These are phyloP conservation scores for Synodontis membranacea DNA, from an alignment of 2,113 vertebrate genomes.

Conservation along the genomic window DNA sequence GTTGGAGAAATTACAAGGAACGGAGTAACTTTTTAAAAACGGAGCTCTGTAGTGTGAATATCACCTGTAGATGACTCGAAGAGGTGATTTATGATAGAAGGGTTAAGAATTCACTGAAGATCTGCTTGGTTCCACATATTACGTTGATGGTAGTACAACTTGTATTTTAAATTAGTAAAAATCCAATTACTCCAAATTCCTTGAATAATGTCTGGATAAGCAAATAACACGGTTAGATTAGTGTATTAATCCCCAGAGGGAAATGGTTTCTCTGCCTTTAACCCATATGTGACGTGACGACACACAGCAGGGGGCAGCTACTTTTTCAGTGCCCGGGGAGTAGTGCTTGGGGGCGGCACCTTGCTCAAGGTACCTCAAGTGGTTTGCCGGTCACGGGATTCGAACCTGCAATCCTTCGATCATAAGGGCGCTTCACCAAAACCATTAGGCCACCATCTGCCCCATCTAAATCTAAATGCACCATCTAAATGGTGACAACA, in stretches of 20 bases:
- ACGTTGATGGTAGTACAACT: neutral
- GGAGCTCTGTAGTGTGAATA: neutral
- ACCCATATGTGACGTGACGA: no score
- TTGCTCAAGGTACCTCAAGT: no score
- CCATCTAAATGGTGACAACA: neutral
- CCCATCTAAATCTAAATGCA: no score
- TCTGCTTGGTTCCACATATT: neutral
- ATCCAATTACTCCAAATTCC: neutral
- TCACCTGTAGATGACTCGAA: neutral
- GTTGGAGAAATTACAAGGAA: neutral
- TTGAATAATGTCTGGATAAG: neutral
- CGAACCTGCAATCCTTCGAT: no score
- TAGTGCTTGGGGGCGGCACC: no score
- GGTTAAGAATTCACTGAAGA: neutral
- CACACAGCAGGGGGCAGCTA: no score
- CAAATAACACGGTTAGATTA: neutral
- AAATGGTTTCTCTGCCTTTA: no score
- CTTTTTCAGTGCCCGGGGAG: no score
- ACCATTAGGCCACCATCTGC: no score
- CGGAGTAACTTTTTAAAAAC: neutral
- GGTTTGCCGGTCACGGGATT: no score
- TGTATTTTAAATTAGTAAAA: neutral
- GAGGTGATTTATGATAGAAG: neutral
- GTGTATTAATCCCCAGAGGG: no score
- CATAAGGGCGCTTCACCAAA: no score